Percentiles rank a stretch among this genome's conserved stretches.
Conservation (phyloP, 2,797 vertebrate genomes). For the Falco novaeseelandiae region DNA sequence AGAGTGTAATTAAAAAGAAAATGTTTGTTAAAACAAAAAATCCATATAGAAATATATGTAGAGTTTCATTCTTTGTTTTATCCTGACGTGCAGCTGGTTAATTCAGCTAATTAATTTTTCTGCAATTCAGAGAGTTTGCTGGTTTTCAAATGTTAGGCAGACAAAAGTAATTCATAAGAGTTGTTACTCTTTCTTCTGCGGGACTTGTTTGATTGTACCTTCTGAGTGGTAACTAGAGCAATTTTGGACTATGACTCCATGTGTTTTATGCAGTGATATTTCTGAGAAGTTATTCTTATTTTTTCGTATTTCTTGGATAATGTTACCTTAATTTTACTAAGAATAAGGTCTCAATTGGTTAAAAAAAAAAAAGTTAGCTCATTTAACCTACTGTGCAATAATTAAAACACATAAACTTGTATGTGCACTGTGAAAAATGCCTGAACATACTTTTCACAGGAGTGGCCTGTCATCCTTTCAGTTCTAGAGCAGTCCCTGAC, state of each 20-base stretch:
- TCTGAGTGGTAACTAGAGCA: not conserved
- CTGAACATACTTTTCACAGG: not conserved
- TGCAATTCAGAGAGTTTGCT: not conserved
- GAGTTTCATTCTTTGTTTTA: not conserved
- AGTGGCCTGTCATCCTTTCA: not conserved
- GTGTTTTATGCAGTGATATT: not conserved
- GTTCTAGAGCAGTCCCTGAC: not conserved
- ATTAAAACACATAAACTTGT: not conserved
- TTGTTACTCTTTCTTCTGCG: not conserved
- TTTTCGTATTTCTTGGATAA: not conserved
- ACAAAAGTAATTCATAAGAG: not conserved
- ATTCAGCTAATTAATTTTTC: not conserved
- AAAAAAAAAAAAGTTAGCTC: not conserved
- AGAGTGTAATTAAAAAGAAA: not conserved
- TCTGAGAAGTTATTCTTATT: not conserved
- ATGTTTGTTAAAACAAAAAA: not conserved
- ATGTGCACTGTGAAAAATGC: not conserved
- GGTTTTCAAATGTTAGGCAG: not conserved
- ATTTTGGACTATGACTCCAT: not conserved
- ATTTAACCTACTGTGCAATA: not conserved
- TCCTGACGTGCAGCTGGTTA: not conserved
- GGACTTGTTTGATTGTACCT: not conserved
- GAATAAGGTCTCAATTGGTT: not conserved
- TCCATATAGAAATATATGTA: rapidly evolving
- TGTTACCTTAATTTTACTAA: not conserved